Evolutionary conservation across 2,797 vertebrate species (phyloP), one percentile per base, ranked within the genome.

Genomic region (Pseudochaenichthys georgianus): DNA sequence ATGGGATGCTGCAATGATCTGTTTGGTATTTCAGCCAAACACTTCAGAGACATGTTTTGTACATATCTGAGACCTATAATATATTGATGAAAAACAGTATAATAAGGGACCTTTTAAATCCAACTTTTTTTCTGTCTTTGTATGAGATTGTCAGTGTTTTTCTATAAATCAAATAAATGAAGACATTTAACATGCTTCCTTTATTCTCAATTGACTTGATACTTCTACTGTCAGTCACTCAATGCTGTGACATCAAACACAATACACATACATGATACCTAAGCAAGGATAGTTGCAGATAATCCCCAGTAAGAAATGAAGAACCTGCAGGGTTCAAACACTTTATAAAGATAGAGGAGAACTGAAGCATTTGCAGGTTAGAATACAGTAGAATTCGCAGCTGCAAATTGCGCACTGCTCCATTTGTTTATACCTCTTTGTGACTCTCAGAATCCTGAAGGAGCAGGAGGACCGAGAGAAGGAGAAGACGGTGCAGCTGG

Each of bases 401-500:
- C 52, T 54, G 50, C 21, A 46, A 41, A 8, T 13, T 5, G 34
- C 9, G 6, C 34, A 7, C 50, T 28, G 17, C 3, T 1, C 70
- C 1, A 13, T 68, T 23, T 12, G 1, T 70, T 47, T 46, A 13
- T 66, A 9, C 1, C 5, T 70, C 19, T 3, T 46, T 47, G 3
- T 72, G 17, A 80, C 73, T 78, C n/a, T 60, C 42, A 98, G 97
- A 82, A 91, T 95, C 81, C 94, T 99, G 65, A 97, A 97, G 85
- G 95, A 97, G 48, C 96, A 95, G 0, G 96, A 98, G 87, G 97
- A 98, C 87, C 82, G 89, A 81, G 94, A 94, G 52, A 97, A 95
- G 87, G 95, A 96, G 83, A 96, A 96, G 92, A 96, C 94, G 0
- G 67, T 96, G 38, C 90, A 91, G 66, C 91, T 98, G 74, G 78